phyloP scores from a whole-genome alignment of 2,113 vertebrate species.

The Pelobates fuscus region DNA sequence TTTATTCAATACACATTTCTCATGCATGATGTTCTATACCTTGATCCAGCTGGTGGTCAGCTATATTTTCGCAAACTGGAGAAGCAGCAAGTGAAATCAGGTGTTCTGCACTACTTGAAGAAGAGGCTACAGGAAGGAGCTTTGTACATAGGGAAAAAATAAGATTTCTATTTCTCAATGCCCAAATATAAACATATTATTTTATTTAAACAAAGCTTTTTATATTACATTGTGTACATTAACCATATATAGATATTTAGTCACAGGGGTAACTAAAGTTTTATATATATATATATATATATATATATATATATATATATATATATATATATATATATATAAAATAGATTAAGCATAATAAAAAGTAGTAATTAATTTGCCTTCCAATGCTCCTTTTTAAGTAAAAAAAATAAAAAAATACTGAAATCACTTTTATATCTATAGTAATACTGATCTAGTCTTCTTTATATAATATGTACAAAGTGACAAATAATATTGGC shows the following conservation, averaged over 20 bases:
- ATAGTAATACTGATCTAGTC: slow-evolving; percentile 4
- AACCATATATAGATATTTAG: too few relatives aligned
- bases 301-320: too few relatives aligned
- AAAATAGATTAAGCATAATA: too few relatives aligned
- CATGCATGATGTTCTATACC: neutral
- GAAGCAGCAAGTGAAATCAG: slow-evolving; percentile 15
- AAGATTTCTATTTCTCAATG: neutral
- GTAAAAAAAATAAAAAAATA: slow-evolving; percentile 34
- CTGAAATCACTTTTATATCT: slow-evolving; percentile 5
- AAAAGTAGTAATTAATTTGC: neutral
- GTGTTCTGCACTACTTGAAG: neutral
- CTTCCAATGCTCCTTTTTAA: neutral
- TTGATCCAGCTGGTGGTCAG: slow-evolving; percentile 7
- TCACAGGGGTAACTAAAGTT: too few relatives aligned
- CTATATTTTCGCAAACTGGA: slow-evolving; percentile 15
- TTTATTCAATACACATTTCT: too few relatives aligned
- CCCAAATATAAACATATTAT: too few relatives aligned
- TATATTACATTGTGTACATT: neutral
- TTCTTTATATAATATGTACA: neutral
- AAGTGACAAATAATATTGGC: slow-evolving; percentile 18
- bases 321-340: too few relatives aligned
- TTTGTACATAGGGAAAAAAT: slow-evolving; percentile 27
- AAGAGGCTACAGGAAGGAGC: slow-evolving; percentile 14
- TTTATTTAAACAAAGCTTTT: neutral
- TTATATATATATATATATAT: too few relatives aligned